phyloP scores from a whole-genome alignment of 2,888 invertebrate species.

The Cryptus viduatorius region DNA sequence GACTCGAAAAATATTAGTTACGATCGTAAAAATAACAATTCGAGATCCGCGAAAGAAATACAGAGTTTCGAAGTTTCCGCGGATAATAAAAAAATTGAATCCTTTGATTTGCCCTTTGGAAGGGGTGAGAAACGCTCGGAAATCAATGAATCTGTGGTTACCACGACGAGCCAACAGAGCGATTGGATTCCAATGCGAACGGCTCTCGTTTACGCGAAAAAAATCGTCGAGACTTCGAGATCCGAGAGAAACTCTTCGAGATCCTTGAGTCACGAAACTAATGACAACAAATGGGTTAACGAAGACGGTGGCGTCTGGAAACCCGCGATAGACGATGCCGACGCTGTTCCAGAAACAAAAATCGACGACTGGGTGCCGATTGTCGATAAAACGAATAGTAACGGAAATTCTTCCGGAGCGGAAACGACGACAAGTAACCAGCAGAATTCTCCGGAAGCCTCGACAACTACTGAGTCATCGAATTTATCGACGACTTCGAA shows the following conservation, averaged over 20 bases:
- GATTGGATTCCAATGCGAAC: slow-evolving; percentile 76
- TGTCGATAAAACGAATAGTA: slow-evolving; percentile 39
- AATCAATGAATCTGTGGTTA: not conserved
- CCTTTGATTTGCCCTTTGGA: slow-evolving; percentile 8
- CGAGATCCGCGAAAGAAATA: slow-evolving; percentile 44
- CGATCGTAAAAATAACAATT: slow-evolving; percentile 10
- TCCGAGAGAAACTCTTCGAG: slow-evolving; percentile 61
- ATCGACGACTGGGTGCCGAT: slow-evolving; percentile 80
- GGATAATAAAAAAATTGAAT: slow-evolving; percentile 24
- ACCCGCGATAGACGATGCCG: slow-evolving; percentile 68
- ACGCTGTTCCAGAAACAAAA: slow-evolving; percentile 72
- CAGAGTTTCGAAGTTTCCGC: slow-evolving; percentile 11
- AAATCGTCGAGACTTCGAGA: not conserved
- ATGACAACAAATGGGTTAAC: slow-evolving; percentile 75
- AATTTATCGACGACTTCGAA: slow-evolving; percentile 28
- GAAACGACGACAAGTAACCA: slow-evolving; percentile 46
- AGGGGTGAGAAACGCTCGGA: not conserved
- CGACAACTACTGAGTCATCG: not conserved
- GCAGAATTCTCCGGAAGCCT: slow-evolving; percentile 40
- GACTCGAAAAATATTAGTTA: slow-evolving; percentile 2
- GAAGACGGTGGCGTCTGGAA: slow-evolving; percentile 74
- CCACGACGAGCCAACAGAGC: slow-evolving; percentile 31
- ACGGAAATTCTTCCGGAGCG: not conserved
- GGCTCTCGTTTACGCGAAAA: slow-evolving; percentile 5
- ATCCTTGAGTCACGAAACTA: slow-evolving; percentile 53